Percentiles rank a stretch among this genome's conserved stretches.
These are phyloP conservation scores for Heliconius melpomene DNA, from an alignment of 1,140 invertebrate species.

Conservation along the genomic window DNA sequence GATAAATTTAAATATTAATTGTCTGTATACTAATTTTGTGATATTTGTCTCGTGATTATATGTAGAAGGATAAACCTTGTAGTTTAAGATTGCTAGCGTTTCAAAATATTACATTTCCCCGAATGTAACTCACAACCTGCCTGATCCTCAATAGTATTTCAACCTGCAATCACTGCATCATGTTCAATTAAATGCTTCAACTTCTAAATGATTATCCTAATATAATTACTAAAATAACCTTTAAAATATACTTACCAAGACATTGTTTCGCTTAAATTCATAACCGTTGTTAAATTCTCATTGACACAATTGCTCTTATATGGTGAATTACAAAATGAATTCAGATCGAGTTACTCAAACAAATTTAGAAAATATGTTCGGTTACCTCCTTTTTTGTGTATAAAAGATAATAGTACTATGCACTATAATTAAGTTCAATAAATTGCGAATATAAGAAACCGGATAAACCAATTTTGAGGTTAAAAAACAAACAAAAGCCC, in stretches of 20 bases:
- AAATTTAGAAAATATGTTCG: constrained; percentile 1
- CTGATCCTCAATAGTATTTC: too few species aligned
- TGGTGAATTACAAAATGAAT: background rate
- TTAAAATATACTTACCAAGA: background rate
- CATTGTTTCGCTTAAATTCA: background rate
- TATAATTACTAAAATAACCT: background rate
- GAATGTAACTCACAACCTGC: too few species aligned
- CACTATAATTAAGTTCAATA: constrained; percentile 65
- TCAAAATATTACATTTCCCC: too few species aligned
- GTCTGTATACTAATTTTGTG: too few species aligned
- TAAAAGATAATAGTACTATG: constrained; percentile 43
- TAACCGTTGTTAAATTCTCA: background rate
- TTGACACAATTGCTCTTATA: background rate
- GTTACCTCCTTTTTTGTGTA: constrained; percentile 9
- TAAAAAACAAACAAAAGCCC: constrained; percentile 48
- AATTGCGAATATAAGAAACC: constrained; percentile 51
- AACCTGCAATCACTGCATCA: background rate
- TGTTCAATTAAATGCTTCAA: background rate
- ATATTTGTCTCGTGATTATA: too few species aligned
- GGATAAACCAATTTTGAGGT: constrained; percentile 59
- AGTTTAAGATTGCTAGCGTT: too few species aligned
- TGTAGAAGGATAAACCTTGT: too few species aligned
- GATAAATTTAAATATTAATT: too few species aligned
- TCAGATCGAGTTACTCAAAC: background rate
- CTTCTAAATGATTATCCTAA: background rate